Base-by-base conservation (phyloP, 2,888 invertebrate genomes). In the Trilocha varians region DNA sequence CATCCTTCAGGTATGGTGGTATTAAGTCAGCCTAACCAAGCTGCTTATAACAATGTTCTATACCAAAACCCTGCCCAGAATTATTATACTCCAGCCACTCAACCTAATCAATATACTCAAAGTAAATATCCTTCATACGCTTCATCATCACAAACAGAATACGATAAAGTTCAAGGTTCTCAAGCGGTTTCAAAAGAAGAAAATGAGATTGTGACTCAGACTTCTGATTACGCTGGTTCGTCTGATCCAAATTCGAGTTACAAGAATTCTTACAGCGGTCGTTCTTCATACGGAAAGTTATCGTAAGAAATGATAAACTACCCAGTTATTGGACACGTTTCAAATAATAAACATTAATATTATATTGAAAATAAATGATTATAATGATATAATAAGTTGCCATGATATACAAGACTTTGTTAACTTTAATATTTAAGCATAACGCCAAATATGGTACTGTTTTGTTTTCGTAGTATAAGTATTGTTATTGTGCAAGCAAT, bases 1-100 rank as follows among this genome's bases (percentile, higher is more conserved):
- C 84, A 84, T 13, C 71, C 77, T 1, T 76, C 84, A 0, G 52
- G 73, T 0, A 80, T 82, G 78, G 43, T 83, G 3, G 46, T 85
- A 1, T 49, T 80, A 32, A 67, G 78, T 33, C 86, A 78, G 43
- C 69, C 77, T 0, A 74, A 73, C 48, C 69, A 77, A 9, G 66
- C 70, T 16, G 48, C 73, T 5, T 83, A 80, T 42, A 78, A 68
- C 41, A 78, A 77, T 42, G 53, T 78, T 13, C 46, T 72, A 0
- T 75, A 79, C 42, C 65, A 70, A 0, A 77, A 72, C 41, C 73
- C 78, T 4, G 59, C 64, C 1, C 83, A 78, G 43, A 80, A 78
- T 41, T 85, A 83, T 41, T 77, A 79, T 46, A 79, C 80, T 15
- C 55, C 70, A 3, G 74, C 25, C 11, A 9, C 25, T 25, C 25